Evolutionary conservation across 2,797 vertebrate species (phyloP).

Genomic region (Ibycter americanus): DNA sequence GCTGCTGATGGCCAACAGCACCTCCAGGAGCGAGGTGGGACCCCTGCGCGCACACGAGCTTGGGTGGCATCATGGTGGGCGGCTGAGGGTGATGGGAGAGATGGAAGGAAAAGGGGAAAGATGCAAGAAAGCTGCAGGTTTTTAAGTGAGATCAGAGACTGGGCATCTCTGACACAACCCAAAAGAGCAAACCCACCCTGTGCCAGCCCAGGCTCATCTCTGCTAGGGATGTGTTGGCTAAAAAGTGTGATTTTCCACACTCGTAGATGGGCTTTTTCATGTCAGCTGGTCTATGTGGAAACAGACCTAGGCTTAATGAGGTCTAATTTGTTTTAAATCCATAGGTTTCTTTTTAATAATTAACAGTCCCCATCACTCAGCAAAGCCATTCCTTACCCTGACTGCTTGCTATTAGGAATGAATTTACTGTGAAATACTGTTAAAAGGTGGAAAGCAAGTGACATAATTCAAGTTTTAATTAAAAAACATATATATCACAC

Average conservation of each 20-base stretch:
- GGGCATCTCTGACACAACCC: not conserved
- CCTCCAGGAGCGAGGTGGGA: not conserved
- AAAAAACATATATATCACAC: conserved; percentile 43
- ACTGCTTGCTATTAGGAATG: conserved; percentile 58
- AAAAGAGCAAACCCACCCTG: not conserved
- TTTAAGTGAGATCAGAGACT: not conserved
- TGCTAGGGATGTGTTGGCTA: not conserved
- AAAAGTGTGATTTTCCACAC: not conserved
- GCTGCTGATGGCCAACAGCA: not conserved
- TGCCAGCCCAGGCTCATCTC: not conserved
- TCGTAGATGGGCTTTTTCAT: not conserved
- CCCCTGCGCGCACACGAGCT: accelerated
- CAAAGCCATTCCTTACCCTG: conserved; percentile 46
- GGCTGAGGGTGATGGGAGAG: not conserved
- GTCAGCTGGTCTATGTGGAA: conserved; percentile 1
- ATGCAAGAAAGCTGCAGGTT: not conserved
- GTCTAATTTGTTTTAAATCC: conserved; percentile 65
- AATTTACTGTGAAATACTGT: conserved; percentile 61
- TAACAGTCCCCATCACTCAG: conserved; percentile 49
- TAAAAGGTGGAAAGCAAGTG: conserved; percentile 56
- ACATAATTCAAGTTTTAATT: conserved; percentile 67
- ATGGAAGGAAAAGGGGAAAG: not conserved
- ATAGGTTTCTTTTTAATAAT: conserved; percentile 64
- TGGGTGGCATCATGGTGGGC: accelerated
- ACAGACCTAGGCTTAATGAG: conserved; percentile 36